These are phyloP conservation scores for Microctenopoma lineatum DNA, from an alignment of 2,797 vertebrate genomes.

Conservation along the genomic window DNA sequence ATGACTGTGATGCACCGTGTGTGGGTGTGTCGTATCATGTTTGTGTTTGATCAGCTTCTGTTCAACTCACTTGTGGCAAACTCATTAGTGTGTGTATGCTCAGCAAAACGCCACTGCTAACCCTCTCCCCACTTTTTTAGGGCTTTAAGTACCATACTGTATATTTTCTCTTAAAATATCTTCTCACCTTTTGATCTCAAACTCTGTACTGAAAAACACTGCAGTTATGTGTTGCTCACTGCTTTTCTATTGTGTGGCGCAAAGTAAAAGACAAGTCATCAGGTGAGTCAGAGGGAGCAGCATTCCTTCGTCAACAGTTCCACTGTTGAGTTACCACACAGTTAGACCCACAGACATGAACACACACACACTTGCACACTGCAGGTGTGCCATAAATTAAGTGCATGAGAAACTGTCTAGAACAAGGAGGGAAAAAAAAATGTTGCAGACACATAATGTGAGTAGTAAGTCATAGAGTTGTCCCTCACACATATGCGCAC, in stretches of 20 bases:
- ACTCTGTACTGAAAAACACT: slow-evolving; percentile 15
- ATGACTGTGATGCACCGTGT: slow-evolving; percentile 12
- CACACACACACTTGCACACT: slow-evolving; percentile 41
- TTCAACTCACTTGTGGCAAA: slow-evolving; percentile 22
- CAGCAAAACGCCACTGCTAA: background rate
- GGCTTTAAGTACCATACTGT: background rate
- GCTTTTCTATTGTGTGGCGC: slow-evolving; percentile 63
- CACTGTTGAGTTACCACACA: slow-evolving; percentile 68
- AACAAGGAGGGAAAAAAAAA: slow-evolving; percentile 44
- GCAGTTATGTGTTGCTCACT: slow-evolving; percentile 43
- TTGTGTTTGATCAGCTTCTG: slow-evolving; percentile 27
- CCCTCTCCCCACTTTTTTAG: background rate
- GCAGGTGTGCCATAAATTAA: slow-evolving; percentile 82
- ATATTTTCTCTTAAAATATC: background rate
- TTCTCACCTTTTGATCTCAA: slow-evolving; percentile 18
- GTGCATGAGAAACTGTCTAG: slow-evolving; percentile 80
- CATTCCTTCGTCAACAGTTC: slow-evolving; percentile 76
- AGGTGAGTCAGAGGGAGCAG: slow-evolving; percentile 77
- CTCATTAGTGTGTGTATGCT: background rate
- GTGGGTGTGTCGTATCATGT: slow-evolving; percentile 50
- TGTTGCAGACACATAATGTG: slow-evolving; percentile 52
- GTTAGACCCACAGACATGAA: slow-evolving; percentile 33
- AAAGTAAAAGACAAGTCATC: slow-evolving; percentile 74
- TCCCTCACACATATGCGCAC: slow-evolving; percentile 31
- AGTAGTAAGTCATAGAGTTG: slow-evolving; percentile 19